Conservation (phyloP, 2,888 invertebrate genomes). For the Sarcophaga subvicina region DNA sequence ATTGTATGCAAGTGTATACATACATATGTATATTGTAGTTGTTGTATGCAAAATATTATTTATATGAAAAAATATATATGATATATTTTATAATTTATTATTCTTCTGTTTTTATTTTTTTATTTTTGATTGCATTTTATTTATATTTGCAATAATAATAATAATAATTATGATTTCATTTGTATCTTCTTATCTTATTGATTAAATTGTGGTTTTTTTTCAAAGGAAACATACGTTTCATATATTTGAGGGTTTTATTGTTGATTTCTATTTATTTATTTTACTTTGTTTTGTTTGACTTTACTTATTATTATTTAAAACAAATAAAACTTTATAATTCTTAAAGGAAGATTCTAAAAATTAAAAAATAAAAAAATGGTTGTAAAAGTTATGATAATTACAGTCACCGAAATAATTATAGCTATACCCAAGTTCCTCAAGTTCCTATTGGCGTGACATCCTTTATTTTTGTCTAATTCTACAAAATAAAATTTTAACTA, state of each 20-base stretch:
- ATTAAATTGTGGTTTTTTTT: conserved; percentile 54
- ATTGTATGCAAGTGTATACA: background rate
- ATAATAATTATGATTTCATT: background rate
- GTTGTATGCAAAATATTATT: conserved; percentile 39
- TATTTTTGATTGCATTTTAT: conserved; percentile 31
- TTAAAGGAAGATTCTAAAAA: conserved; percentile 18
- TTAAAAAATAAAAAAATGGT: background rate
- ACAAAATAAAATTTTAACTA: background rate
- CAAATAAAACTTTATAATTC: conserved; percentile 15
- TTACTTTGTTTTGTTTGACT: background rate
- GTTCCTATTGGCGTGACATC: too few relatives aligned
- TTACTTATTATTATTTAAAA: background rate
- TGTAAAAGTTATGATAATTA: too few relatives aligned
- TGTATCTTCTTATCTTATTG: conserved; percentile 32
- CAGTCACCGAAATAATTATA: too few relatives aligned
- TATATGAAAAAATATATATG: conserved; percentile 66
- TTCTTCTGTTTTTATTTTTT: conserved; percentile 19
- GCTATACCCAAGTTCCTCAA: too few relatives aligned
- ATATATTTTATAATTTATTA: conserved; percentile 57
- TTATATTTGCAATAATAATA: conserved; percentile 8
- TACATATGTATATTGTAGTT: background rate
- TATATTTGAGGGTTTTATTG: conserved; percentile 61
- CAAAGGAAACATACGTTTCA: conserved; percentile 67
- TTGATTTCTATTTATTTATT: conserved; percentile 42
- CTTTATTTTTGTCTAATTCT: background rate